Percentiles rank a stretch among this genome's conserved stretches.
These are phyloP conservation scores for Borostomias antarcticus DNA, from an alignment of 2,797 vertebrate species.

Conservation along the genomic window DNA sequence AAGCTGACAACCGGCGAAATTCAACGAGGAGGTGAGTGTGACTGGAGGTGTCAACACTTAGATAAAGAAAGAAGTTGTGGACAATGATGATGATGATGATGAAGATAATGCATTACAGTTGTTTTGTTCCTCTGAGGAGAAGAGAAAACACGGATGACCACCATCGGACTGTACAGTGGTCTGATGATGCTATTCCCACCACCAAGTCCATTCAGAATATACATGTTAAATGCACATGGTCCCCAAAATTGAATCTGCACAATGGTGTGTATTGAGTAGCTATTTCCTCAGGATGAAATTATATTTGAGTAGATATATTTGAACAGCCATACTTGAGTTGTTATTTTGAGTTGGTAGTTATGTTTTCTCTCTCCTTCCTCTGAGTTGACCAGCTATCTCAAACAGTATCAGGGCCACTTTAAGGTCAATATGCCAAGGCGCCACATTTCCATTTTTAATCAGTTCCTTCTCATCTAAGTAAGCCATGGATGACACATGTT, in stretches of 20 bases:
- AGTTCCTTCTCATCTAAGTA: constrained; percentile 46
- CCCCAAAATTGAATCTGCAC: not conserved
- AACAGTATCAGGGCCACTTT: constrained; percentile 9
- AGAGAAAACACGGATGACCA: constrained; percentile 24
- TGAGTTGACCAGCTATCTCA: too few relatives aligned
- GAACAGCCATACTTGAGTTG: too few relatives aligned
- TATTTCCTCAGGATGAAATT: too few relatives aligned
- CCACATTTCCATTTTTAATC: constrained; percentile 51
- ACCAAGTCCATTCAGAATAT: not conserved
- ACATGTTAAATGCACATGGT: not conserved
- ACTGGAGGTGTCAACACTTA: constrained; percentile 51
- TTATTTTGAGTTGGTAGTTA: too few relatives aligned
- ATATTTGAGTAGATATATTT: too few relatives aligned
- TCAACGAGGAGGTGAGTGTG: constrained; percentile 62
- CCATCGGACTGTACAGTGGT: constrained; percentile 12
- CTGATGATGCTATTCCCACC: not conserved
- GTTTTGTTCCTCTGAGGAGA: constrained; percentile 23
- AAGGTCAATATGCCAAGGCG: constrained; percentile 11
- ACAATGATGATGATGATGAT: constrained; percentile 40
- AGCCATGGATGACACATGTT: constrained; percentile 42
- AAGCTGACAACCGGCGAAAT: constrained; percentile 54
- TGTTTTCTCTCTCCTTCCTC: not conserved
- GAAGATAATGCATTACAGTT: constrained; percentile 19
- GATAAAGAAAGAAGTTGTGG: constrained; percentile 30
- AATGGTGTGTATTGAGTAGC: not conserved